phyloP scores from a whole-genome alignment of 2,888 invertebrate genomes.

The Embidobia sp. region DNA sequence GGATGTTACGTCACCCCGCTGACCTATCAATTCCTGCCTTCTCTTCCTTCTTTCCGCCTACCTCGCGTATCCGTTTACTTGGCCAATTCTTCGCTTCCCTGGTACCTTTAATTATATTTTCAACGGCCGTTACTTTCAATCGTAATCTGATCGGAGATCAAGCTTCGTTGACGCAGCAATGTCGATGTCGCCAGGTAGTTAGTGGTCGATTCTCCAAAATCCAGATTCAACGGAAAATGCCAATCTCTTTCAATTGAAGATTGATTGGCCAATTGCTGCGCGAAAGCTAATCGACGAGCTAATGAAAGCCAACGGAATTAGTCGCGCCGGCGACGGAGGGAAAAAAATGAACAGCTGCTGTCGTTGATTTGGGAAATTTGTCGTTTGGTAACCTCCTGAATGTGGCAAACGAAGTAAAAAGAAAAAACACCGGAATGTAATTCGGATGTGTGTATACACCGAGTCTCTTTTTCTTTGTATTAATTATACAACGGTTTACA shows the following conservation, averaged over 20 bases:
- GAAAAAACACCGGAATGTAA: no score
- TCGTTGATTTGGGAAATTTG: neutral
- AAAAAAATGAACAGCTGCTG: neutral
- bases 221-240: conserved; percentile 34
- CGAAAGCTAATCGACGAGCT: conserved; percentile 24
- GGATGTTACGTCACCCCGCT: conserved; percentile 77
- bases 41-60: conserved; percentile 52
- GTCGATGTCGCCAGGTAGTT: no score
- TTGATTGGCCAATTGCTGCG: conserved; percentile 24
- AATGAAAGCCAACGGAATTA: conserved; percentile 29
- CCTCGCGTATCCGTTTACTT: conserved; percentile 32
- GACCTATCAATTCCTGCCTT: conserved; percentile 58
- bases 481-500: no score
- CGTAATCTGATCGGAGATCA: no score
- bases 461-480: neutral
- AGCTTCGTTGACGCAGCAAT: no score
- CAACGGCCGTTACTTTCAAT: neutral
- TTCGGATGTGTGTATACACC: no score
- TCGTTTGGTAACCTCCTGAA: no score
- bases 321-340: conserved; percentile 1
- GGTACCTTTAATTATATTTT: conserved; percentile 28
- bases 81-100: neutral
- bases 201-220: conserved; percentile 14
- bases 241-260: conserved; percentile 38
- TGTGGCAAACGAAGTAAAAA: no score